Evolutionary conservation across 2,888 invertebrate genomes (phyloP).

Genomic region (Eudasyphora cyanicolor): DNA sequence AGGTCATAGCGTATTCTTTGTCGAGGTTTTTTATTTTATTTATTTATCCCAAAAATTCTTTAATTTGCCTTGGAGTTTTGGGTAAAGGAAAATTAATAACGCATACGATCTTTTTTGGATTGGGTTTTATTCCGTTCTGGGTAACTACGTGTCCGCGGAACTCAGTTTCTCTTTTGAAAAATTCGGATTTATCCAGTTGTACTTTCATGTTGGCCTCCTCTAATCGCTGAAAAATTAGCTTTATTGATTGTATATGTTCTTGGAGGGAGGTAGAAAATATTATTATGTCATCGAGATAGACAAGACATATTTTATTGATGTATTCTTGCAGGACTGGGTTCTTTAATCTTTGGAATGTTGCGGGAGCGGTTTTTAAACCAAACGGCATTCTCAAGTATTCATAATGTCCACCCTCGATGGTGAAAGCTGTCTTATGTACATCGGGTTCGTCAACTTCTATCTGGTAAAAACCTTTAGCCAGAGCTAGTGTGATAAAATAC

Average conservation of each 20-base stretch:
- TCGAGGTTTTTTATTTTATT: neutral
- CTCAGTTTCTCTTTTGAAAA: neutral
- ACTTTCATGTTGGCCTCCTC: neutral
- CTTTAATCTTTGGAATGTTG: constrained; percentile 40
- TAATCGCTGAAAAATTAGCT: neutral
- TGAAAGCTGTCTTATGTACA: neutral
- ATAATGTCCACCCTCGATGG: neutral
- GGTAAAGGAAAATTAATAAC: neutral
- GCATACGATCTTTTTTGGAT: neutral
- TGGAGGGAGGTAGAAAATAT: constrained; percentile 56
- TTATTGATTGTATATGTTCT: neutral
- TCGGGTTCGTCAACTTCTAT: constrained; percentile 48
- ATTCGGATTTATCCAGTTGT: neutral
- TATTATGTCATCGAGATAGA: constrained; percentile 65
- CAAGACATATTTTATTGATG: constrained; percentile 41
- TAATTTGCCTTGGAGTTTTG: too few relatives aligned
- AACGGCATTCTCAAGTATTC: constrained; percentile 54
- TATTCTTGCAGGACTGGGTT: neutral
- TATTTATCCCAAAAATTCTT: too few relatives aligned
- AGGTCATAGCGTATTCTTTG: neutral
- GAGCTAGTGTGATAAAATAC: constrained; percentile 61
- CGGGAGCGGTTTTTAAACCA: constrained; percentile 65
- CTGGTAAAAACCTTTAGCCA: constrained; percentile 65
- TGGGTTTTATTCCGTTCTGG: neutral
- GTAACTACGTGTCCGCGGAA: neutral